Base-by-base conservation (phyloP, 2,888 invertebrate genomes). In the Lasioglossum morio region DNA sequence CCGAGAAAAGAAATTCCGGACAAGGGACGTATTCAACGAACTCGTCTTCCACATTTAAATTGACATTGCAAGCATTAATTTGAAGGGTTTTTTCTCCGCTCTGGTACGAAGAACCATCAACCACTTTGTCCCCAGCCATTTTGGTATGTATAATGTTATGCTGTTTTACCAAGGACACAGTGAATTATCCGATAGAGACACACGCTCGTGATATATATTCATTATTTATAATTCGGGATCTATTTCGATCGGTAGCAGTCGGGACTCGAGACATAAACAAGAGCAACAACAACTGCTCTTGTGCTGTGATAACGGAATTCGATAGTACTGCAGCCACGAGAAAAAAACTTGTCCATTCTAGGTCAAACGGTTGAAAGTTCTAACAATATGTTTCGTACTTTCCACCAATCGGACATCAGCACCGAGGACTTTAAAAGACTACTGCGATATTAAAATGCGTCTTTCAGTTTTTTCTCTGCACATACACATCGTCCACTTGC, bases 61-160 rank as follows among this genome's bases (percentile, higher is more conserved):
- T 92, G 37, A 92, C 86, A 70, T 92, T 91, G 48, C 90, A 90
- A 73, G 94, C 93, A 86, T 90, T 90, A 72, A 88, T 92, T 57
- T 94, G 93, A 37, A 73, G 90, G 81, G 89, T 88, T 82, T 92
- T 94, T 73, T 94, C 94, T 72, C 90, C 90, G 82, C 91, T 93
- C 70, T 91, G 77, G 75, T 89, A 89, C 72, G 91, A 90, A 43
- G 92, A 91, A 88, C 91, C 91, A 66, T 91, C 91, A 86, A 90
- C 88, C 75, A 92, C 91, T 88, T 93, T 93, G 76, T 95, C 93
- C 78, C 92, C 94, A 80, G 94, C 94, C 95, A 95, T 95, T 89
- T 89, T 88, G 72, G 14, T 79, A 77, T 75, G 8, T 63, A 37
- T 70, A 74, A 74, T 70, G 37, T 40, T 76, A 82, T 48, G 37